phyloP scores from a whole-genome alignment of 2,888 invertebrate genomes.

The Perdita meconis region DNA sequence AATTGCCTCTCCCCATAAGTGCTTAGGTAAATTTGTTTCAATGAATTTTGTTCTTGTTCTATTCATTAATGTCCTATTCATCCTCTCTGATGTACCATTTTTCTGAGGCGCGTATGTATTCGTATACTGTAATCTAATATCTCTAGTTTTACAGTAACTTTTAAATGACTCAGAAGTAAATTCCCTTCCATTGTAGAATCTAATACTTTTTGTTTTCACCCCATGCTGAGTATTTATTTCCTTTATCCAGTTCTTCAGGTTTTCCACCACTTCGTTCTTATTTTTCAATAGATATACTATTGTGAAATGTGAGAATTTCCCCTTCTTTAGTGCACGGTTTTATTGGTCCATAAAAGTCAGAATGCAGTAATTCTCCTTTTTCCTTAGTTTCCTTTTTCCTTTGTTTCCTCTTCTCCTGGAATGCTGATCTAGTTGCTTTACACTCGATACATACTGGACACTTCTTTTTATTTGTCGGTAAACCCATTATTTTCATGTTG shows the following conservation, averaged over 20 bases:
- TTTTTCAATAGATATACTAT: not conserved
- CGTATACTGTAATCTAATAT: not conserved
- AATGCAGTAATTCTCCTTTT: not conserved
- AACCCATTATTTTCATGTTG: not conserved
- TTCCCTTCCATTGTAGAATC: not conserved
- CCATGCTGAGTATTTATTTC: not conserved
- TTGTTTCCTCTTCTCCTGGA: no score
- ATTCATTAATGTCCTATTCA: not conserved
- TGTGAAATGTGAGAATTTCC: not conserved
- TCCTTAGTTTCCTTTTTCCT: not conserved
- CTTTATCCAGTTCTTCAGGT: not conserved
- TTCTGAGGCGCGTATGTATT: not conserved
- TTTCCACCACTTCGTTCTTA: not conserved
- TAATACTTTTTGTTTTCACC: not conserved
- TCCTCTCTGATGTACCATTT: not conserved
- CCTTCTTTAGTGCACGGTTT: not conserved
- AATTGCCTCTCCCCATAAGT: not conserved
- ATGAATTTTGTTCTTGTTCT: not conserved
- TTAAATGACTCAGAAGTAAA: not conserved
- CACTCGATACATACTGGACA: not conserved
- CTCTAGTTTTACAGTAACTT: not conserved
- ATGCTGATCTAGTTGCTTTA: not conserved
- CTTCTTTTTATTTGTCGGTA: not conserved
- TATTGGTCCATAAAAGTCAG: not conserved
- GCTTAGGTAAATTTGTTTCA: not conserved